These are phyloP conservation scores for Platygyra sinensis DNA, from an alignment of 64 coral and sea anemone genomes.

Conservation along the genomic window DNA sequence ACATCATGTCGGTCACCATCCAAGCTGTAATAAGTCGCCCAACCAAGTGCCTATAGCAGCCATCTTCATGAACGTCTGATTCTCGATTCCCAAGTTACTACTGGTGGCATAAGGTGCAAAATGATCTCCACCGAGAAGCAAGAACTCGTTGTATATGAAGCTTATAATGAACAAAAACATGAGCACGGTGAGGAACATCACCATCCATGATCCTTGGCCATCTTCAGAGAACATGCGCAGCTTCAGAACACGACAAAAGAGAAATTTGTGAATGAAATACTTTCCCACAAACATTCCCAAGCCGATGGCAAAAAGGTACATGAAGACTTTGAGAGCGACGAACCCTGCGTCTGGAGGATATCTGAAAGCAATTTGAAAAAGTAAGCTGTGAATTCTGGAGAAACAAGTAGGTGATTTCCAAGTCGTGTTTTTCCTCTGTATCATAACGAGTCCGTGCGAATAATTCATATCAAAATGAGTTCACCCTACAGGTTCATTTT, in stretches of 20 bases:
- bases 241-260: conserved; percentile 78
- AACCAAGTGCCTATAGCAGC: conserved; percentile 90
- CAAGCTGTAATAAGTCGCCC: conserved; percentile 86
- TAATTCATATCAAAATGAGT: too few relatives aligned
- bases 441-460: too few relatives aligned
- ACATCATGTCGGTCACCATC: conserved; percentile 97
- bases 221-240: conserved; percentile 83
- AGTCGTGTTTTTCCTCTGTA: too few relatives aligned
- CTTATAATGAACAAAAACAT: conserved; percentile 71
- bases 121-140: conserved; percentile 56
- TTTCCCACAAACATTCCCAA: conserved; percentile 77
- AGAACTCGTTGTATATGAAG: conserved; percentile 85
- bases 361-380: conserved; percentile 32
- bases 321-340: conserved; percentile 72
- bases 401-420: too few relatives aligned
- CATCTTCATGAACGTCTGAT: conserved; percentile 93
- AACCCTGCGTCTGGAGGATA: conserved; percentile 74
- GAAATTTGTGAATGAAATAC: conserved; percentile 79
- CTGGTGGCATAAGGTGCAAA: conserved; percentile 63
- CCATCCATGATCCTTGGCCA: conserved; percentile 94
- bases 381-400: too few relatives aligned
- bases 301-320: conserved; percentile 56
- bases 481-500: too few relatives aligned
- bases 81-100: conserved; percentile 81
- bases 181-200: conserved; percentile 77